Percentiles rank a stretch among this genome's conserved stretches.
Evolutionary conservation across 1,140 invertebrate genomes (phyloP).

Genomic region (Aphidius ervi): DNA sequence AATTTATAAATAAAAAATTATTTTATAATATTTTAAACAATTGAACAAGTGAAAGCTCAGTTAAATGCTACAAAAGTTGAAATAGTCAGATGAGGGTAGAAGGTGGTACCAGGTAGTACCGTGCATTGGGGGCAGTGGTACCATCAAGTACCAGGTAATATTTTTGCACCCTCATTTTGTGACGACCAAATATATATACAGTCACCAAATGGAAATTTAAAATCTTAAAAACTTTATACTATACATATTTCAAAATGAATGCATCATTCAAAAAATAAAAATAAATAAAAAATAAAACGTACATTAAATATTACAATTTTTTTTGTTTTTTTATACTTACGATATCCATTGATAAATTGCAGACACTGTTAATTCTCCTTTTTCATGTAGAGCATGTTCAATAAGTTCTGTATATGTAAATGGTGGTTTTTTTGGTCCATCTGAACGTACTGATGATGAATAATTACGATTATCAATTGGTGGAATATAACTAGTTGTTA

Average conservation of each 20-base stretch:
- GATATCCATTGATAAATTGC: constrained; percentile 89
- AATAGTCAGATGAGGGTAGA: constrained; percentile 23
- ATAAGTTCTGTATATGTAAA: constrained; percentile 86
- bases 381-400: constrained; percentile 76
- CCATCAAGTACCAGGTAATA: constrained; percentile 38
- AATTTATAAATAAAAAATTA: not conserved
- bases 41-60: constrained; percentile 14
- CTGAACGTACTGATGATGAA: constrained; percentile 32
- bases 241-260: too few relatives aligned
- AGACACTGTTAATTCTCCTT: constrained; percentile 81
- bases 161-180: constrained; percentile 22
- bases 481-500: not conserved
- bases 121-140: constrained; percentile 35
- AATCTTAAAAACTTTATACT: too few relatives aligned
- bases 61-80: constrained; percentile 11
- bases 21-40: not conserved
- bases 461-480: constrained; percentile 29
- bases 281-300: constrained; percentile 2
- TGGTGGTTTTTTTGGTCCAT: constrained; percentile 67
- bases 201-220: not conserved
- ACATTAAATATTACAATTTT: not conserved
- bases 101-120: constrained; percentile 43
- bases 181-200: too few relatives aligned
- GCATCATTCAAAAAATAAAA: not conserved
- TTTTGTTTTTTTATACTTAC: constrained; percentile 64